Conservation (phyloP, 2,888 invertebrate species). For the Lymantria monacha region DNA sequence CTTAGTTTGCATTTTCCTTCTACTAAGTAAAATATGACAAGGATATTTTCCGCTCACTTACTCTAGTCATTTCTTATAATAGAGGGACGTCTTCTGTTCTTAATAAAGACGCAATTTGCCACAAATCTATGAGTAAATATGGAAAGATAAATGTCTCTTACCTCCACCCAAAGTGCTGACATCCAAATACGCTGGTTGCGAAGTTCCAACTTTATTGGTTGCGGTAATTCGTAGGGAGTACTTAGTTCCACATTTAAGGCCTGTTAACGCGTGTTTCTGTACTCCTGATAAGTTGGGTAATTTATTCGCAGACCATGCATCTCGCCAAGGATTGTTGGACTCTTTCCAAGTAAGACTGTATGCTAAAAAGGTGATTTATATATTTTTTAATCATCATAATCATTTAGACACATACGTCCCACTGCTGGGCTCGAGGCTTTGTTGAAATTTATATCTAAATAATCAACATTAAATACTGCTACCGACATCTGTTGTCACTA, state of each 20-base stretch:
- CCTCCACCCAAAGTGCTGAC: constrained; percentile 84
- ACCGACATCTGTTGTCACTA: no score
- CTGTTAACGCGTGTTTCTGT: constrained; percentile 85
- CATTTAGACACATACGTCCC: no score
- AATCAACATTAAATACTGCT: no score
- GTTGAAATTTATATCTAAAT: no score
- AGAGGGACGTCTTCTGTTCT: no score
- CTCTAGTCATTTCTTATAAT: no score
- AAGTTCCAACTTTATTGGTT: constrained; percentile 91
- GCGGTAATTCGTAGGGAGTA: constrained; percentile 92
- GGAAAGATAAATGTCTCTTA: constrained; percentile 37
- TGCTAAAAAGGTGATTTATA: constrained; percentile 41
- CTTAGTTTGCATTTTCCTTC: no score
- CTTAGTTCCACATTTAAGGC: constrained; percentile 91
- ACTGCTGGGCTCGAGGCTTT: no score
- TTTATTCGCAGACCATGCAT: constrained; percentile 84
- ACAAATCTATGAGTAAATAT: no score
- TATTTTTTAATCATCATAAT: background rate
- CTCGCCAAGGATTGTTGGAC: constrained; percentile 76
- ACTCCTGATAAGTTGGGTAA: constrained; percentile 77
- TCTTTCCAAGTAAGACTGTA: constrained; percentile 79
- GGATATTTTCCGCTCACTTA: no score
- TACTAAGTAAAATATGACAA: no score
- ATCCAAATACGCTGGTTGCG: constrained; percentile 85
- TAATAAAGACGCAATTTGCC: no score